Evolutionary conservation across 2,797 vertebrate species (phyloP).

Genomic region (Corythornis leucogaster): DNA sequence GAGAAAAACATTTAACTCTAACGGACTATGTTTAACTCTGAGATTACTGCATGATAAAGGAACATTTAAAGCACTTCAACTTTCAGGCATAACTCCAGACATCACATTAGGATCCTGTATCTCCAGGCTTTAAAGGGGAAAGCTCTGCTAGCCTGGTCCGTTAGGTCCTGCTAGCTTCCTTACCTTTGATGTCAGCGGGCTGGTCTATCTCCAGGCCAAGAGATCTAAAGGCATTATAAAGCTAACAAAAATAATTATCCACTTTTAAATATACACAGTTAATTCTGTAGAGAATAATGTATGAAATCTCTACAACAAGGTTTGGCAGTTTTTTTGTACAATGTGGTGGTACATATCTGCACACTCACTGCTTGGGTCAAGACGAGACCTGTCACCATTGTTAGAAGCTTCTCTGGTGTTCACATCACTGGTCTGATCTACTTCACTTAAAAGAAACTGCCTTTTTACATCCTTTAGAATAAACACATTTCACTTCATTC

Average conservation of each 20-base stretch:
- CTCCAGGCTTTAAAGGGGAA: neutral
- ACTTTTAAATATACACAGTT: neutral
- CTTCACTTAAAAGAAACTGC: neutral
- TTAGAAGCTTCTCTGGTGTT: neutral
- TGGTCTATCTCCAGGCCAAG: neutral
- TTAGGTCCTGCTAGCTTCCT: neutral
- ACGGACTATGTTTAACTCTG: neutral
- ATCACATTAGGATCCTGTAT: neutral
- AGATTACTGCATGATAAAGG: neutral
- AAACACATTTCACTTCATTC: neutral
- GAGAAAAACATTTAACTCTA: neutral
- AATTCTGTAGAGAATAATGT: neutral
- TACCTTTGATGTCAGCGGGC: neutral
- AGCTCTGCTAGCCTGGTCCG: neutral
- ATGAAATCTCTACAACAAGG: neutral
- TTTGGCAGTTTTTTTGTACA: neutral
- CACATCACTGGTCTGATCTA: neutral
- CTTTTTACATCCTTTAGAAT: neutral
- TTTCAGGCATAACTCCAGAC: neutral
- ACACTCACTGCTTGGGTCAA: rapidly evolving
- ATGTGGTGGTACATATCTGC: neutral
- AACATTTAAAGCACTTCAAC: neutral
- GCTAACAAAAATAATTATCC: neutral
- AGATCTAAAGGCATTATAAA: neutral
- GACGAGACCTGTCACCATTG: neutral